Base-by-base conservation (phyloP, 2,797 vertebrate species). In the Leptatherina wallacei region DNA sequence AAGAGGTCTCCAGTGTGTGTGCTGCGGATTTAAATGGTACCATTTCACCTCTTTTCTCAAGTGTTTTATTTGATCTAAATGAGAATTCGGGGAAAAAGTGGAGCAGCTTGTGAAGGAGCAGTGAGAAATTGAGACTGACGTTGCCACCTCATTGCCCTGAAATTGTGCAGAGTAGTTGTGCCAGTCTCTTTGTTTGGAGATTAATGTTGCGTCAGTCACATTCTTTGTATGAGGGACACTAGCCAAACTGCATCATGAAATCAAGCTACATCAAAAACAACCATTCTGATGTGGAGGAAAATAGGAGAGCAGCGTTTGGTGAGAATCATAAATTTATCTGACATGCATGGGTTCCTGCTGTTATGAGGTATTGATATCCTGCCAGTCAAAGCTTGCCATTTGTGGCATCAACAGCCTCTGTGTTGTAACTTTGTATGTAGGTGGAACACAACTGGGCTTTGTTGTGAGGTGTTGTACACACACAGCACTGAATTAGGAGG, bases 141-240 rank as follows among this genome's bases (percentile, higher is more conserved):
- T 88, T 77, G 88, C 91, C 90, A 92, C 91, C 89, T 88, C 88
- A 62, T 68, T 75, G 85, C 77, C 88, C 88, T 88, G 89, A 89
- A 90, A 93, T 89, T 81, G 85, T 64, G 79, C 65, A 54, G 82
- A 73, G 85, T 85, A 76, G 79, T 89, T 66, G 86, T 91, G 93
- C 90, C 90, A 88, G 83, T 77, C 71, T 81, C 89, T 88, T 91
- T 93, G 90, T 92, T 78, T 77, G 71, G 86, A 91, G 92, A 93
- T 92, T 91, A 92, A 90, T 90, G 88, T 91, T 92, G 88, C 90
- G 87, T 93, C 92, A 91, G 90, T 90, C 88, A 79, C 89, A 91
- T 90, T 90, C 87, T 92, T 91, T 90, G 86, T 89, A 51, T 18
- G 62, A 82, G 85, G 83, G 82, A 89, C 83, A 79, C 64, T 82